Evolutionary conservation across 2,797 vertebrate genomes (phyloP).

Genomic region (Xyrichtys novacula): DNA sequence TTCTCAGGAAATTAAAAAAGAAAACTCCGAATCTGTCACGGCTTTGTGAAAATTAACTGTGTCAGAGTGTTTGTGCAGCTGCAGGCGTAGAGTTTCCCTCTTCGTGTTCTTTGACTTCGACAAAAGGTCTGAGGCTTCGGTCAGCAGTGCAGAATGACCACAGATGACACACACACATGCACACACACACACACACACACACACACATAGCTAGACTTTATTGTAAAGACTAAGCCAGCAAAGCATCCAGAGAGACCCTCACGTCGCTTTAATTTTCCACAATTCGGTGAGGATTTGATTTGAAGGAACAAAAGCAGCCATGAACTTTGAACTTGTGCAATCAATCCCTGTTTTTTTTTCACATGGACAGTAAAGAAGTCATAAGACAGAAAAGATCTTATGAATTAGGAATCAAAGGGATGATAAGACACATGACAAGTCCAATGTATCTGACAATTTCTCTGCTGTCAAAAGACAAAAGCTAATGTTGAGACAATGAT

Average conservation of each 20-base stretch:
- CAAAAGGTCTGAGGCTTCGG: constrained; percentile 48
- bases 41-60: constrained; percentile 38
- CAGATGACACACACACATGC: constrained; percentile 26
- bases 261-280: constrained; percentile 8
- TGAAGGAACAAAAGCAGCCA: not conserved
- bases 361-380: no score
- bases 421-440: no score
- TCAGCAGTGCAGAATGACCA: constrained; percentile 41
- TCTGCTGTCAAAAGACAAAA: no score
- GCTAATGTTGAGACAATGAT: no score
- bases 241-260: constrained; percentile 8
- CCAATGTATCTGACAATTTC: no score
- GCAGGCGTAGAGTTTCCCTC: constrained; percentile 57
- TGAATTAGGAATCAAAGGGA: no score
- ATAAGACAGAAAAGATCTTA: no score
- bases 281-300: not conserved
- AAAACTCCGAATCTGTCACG: constrained; percentile 22
- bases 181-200: constrained; percentile 2
- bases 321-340: not conserved
- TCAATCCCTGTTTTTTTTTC: constrained; percentile 3
- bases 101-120: constrained; percentile 58
- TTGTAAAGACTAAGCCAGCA: constrained; percentile 8
- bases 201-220: constrained; percentile 13
- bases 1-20: constrained; percentile 30
- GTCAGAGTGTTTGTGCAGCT: constrained; percentile 74